These are phyloP conservation scores for Leucopsar rothschildi DNA, from an alignment of 2,113 vertebrate species.

Conservation along the genomic window DNA sequence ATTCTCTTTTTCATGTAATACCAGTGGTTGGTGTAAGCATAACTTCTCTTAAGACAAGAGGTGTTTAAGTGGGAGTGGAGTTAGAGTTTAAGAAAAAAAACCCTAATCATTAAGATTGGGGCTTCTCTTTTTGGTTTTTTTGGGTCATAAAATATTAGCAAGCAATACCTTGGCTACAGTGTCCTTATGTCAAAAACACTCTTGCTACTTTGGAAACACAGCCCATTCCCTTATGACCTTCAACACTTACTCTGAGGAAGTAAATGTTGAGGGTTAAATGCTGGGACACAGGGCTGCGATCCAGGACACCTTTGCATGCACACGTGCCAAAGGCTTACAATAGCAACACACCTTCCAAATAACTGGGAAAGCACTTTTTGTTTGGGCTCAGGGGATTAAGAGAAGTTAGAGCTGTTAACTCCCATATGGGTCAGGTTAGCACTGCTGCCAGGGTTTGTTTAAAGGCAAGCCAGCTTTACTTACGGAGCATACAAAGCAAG, in stretches of 20 bases:
- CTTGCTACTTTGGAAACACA: not conserved
- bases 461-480: constrained; percentile 21
- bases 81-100: not conserved
- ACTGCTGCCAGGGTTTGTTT: not conserved
- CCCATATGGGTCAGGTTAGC: not conserved
- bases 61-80: not conserved
- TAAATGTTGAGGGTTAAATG: not conserved
- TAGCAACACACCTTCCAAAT: constrained; percentile 12
- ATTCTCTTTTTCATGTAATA: not conserved
- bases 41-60: not conserved
- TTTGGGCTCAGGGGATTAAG: not conserved
- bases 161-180: not conserved
- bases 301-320: not conserved
- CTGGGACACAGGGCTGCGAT: not conserved
- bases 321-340: not conserved
- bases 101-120: not conserved
- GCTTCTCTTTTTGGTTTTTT: not conserved
- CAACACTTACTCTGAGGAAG: fast-evolving
- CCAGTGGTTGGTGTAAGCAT: not conserved
- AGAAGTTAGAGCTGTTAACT: not conserved
- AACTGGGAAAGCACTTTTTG: constrained; percentile 8
- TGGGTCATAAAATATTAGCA: not conserved
- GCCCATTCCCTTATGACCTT: not conserved
- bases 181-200: not conserved
- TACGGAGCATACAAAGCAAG: constrained; percentile 96